Conservation (phyloP, 1,140 invertebrate genomes). For the Trichoplusia ni region DNA sequence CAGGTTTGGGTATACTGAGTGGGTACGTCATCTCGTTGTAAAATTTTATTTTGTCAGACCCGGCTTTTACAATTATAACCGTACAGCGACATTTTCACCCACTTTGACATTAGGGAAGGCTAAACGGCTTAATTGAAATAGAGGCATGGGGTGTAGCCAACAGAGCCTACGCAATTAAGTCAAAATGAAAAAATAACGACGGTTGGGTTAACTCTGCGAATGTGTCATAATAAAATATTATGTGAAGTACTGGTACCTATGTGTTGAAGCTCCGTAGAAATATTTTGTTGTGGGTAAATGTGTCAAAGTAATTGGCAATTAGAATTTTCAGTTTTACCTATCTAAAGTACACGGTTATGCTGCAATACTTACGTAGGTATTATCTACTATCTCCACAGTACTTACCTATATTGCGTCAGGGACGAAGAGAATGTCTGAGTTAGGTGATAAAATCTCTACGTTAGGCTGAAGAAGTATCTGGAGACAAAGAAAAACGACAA, state of each 20-base stretch:
- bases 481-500: not conserved
- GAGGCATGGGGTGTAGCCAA: slow-evolving; percentile 6
- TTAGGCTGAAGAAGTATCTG: not conserved
- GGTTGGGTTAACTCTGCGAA: slow-evolving; percentile 10
- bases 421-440: not conserved
- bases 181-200: slow-evolving; percentile 27
- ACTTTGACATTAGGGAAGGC: slow-evolving; percentile 13
- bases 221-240: slow-evolving; percentile 3
- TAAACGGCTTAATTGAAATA: slow-evolving; percentile 27
- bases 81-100: slow-evolving; percentile 29
- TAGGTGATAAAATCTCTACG: not conserved
- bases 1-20: too few relatives aligned
- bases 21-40: slow-evolving; percentile 27
- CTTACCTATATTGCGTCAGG: not conserved
- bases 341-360: too few relatives aligned
- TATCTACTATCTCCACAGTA: not conserved
- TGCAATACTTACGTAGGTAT: too few relatives aligned
- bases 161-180: slow-evolving; percentile 22
- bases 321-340: too few relatives aligned
- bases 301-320: too few relatives aligned
- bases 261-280: not conserved
- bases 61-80: slow-evolving; percentile 30
- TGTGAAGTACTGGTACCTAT: not conserved
- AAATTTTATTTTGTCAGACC: slow-evolving; percentile 39
- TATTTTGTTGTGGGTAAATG: not conserved